phyloP scores from a whole-genome alignment of 2,888 invertebrate species.

The Dolichopus griseipennis region DNA sequence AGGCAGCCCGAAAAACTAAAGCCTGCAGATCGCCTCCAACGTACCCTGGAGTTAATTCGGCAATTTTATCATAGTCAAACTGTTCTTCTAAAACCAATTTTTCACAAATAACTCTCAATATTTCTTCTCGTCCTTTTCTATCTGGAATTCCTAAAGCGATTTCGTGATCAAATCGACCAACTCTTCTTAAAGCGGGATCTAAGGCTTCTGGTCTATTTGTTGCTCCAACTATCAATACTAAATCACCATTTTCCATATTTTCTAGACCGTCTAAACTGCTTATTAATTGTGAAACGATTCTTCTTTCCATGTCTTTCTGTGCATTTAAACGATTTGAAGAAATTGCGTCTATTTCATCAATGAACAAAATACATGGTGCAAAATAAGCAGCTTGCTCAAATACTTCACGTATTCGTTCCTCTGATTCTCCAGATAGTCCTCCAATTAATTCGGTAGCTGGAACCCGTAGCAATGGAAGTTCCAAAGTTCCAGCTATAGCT shows the following conservation, averaged over 20 bases:
- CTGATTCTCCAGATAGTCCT: slow-evolving; percentile 93
- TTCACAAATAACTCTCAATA: slow-evolving; percentile 62
- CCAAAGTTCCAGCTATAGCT: slow-evolving; percentile 67
- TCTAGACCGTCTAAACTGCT: slow-evolving; percentile 70
- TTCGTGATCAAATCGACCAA: slow-evolving; percentile 90
- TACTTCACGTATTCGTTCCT: slow-evolving; percentile 81
- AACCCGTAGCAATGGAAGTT: slow-evolving; percentile 74
- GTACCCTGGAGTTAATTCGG: slow-evolving; percentile 86
- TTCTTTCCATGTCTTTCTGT: slow-evolving; percentile 89
- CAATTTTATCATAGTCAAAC: slow-evolving; percentile 64
- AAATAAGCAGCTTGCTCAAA: slow-evolving; percentile 78
- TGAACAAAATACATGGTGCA: slow-evolving; percentile 79
- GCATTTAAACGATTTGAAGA: slow-evolving; percentile 83
- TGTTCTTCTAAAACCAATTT: slow-evolving; percentile 59
- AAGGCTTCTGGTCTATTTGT: slow-evolving; percentile 88
- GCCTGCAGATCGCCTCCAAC: slow-evolving; percentile 91
- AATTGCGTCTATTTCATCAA: slow-evolving; percentile 97
- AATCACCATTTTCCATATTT: slow-evolving; percentile 37
- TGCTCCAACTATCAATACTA: slow-evolving; percentile 78
- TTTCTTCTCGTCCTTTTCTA: slow-evolving; percentile 68
- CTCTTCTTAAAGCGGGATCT: slow-evolving; percentile 84
- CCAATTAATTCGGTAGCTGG: slow-evolving; percentile 88
- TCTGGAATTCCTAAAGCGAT: slow-evolving; percentile 91
- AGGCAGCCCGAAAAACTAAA: slow-evolving; percentile 77
- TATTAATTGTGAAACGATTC: slow-evolving; percentile 88